A percentile compares a stretch with the other conserved stretches of the same genome.
phyloP scores from a whole-genome alignment of 2,113 vertebrate species.

The Picathartes gymnocephalus region DNA sequence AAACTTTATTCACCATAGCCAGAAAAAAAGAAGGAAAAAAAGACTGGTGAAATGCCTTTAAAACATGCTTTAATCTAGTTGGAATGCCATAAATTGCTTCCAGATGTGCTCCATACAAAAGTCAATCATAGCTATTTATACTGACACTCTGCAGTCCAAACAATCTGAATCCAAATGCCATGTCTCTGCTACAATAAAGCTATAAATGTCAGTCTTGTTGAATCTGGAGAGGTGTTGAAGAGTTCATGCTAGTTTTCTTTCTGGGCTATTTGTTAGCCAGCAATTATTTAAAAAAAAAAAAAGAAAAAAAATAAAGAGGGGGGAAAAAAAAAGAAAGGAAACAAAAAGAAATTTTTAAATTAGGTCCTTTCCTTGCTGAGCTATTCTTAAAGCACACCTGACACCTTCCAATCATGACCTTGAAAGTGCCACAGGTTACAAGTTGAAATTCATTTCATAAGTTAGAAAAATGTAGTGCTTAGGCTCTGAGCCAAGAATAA shows the following conservation, averaged over 20 bases:
- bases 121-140: slow-evolving; percentile 85
- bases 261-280: slow-evolving; percentile 69
- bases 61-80: slow-evolving; percentile 82
- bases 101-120: slow-evolving; percentile 83
- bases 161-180: slow-evolving; percentile 80
- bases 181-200: slow-evolving; percentile 77
- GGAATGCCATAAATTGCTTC: slow-evolving; percentile 87
- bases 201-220: slow-evolving; percentile 83
- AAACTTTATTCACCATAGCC: slow-evolving; percentile 82
- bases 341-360: slow-evolving; percentile 48
- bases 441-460: slow-evolving; percentile 65
- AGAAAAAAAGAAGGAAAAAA: slow-evolving; percentile 62
- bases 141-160: slow-evolving; percentile 83
- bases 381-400: slow-evolving; percentile 62
- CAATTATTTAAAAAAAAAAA: slow-evolving; percentile 38
- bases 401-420: slow-evolving; percentile 65
- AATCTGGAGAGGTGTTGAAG: slow-evolving; percentile 81
- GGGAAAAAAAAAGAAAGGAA: background rate
- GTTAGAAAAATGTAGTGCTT: slow-evolving; percentile 66
- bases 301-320: background rate
- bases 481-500: slow-evolving; percentile 56
- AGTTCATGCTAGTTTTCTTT: slow-evolving; percentile 77
- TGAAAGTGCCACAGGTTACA: slow-evolving; percentile 64
- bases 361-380: background rate
- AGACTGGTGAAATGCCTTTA: slow-evolving; percentile 78